These are phyloP conservation scores for Tryphoninae sp. DNA, from an alignment of 2,888 invertebrate genomes.

Conservation along the genomic window DNA sequence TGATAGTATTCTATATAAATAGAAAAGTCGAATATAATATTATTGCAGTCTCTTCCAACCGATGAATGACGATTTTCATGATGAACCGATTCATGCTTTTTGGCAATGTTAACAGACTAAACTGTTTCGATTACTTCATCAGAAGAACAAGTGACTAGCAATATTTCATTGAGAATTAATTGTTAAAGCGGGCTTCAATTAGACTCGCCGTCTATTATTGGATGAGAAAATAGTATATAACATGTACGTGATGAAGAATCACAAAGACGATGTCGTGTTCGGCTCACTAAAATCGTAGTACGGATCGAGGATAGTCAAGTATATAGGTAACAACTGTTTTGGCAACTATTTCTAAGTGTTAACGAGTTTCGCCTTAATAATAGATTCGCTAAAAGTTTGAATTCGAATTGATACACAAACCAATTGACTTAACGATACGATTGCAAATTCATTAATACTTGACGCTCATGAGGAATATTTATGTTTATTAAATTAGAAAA, in stretches of 20 bases:
- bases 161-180: slow-evolving; percentile 42
- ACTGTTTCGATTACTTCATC: slow-evolving; percentile 11
- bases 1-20: too few relatives aligned
- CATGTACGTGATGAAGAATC: not conserved
- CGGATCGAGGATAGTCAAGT: slow-evolving; percentile 9
- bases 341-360: slow-evolving; percentile 39
- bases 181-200: slow-evolving; percentile 38
- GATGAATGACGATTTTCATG: not conserved
- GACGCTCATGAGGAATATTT: not conserved
- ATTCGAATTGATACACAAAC: not conserved
- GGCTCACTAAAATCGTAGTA: slow-evolving; percentile 32
- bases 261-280: slow-evolving; percentile 4
- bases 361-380: slow-evolving; percentile 3
- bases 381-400: not conserved
- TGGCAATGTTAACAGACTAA: slow-evolving; percentile 19
- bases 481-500: not conserved
- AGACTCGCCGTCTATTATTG: slow-evolving; percentile 30
- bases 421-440: not conserved
- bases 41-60: not conserved
- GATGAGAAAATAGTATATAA: not conserved
- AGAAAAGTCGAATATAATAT: not conserved
- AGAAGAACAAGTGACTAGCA: not conserved
- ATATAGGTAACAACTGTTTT: slow-evolving; percentile 26
- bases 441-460: not conserved
- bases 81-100: slow-evolving; percentile 22